Conservation (phyloP, 2,113 vertebrate genomes). For the Sebastes fasciatus region DNA sequence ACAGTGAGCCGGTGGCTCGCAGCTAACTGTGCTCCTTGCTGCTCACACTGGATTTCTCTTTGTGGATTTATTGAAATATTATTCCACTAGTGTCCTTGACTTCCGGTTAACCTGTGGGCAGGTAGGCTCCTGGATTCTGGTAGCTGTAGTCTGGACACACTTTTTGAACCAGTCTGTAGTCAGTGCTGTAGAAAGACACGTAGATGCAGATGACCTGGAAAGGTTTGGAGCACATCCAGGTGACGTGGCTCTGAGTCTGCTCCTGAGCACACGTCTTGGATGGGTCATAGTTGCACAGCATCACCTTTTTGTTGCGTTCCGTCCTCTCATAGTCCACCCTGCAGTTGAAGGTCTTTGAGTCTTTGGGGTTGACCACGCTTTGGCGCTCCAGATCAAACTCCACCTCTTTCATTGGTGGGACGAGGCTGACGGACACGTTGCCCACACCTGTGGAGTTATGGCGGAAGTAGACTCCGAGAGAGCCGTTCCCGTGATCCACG, state of each 20-base stretch:
- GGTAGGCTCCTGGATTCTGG: slow-evolving; percentile 84
- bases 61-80: neutral
- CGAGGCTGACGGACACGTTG: slow-evolving; percentile 92
- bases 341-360: slow-evolving; percentile 95
- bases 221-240: slow-evolving; percentile 92
- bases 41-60: neutral
- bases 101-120: slow-evolving; percentile 82
- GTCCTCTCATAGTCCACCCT: slow-evolving; percentile 91
- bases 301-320: slow-evolving; percentile 88
- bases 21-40: neutral
- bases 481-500: slow-evolving; percentile 92
- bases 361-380: slow-evolving; percentile 92
- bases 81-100: neutral
- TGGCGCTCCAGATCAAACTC: slow-evolving; percentile 92
- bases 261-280: slow-evolving; percentile 90
- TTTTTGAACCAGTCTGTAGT: slow-evolving; percentile 94
- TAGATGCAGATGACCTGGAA: slow-evolving; percentile 92
- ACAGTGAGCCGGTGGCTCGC: no score
- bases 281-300: slow-evolving; percentile 91
- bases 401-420: slow-evolving; percentile 89
- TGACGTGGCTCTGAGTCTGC: slow-evolving; percentile 89
- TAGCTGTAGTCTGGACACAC: slow-evolving; percentile 91
- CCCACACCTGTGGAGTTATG: slow-evolving; percentile 93
- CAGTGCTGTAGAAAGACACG: slow-evolving; percentile 92
- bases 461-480: slow-evolving; percentile 90